Base-by-base conservation (phyloP, 2,888 invertebrate genomes). In the Halictus ligatus region DNA sequence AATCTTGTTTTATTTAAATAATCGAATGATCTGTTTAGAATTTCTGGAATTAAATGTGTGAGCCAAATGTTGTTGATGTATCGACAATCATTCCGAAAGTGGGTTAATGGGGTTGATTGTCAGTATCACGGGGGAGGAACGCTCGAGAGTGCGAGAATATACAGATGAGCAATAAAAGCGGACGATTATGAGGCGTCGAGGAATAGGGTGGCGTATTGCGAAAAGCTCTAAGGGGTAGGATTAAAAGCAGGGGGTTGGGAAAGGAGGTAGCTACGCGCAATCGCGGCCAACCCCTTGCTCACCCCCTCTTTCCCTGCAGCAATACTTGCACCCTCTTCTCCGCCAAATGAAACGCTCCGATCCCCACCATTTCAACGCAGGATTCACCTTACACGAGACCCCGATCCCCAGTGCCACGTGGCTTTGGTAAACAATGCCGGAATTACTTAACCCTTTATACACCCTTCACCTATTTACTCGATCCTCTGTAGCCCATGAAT, bases 351-450 rank as follows among this genome's bases (percentile, higher is more conserved):
- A 86, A 86, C 85, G 84, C 69, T 86, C 74, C 64, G 13, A 73
- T 72, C 85, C 87, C 88, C 75, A 73, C 84, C 75, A 76, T 64
- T 48, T 67, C 67, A 40, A 40, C 87, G 43, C 79, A 64, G 21
- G 80, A 84, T 85, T 84, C 84, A 69, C 79, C 60, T 5, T 74
- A 88, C 82, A 78, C 69, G 78, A 85, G 85, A 81, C 84, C 83
- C 67, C 88, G 60, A 73, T 71, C 75, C 80, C 50, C 43, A 74
- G 18, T 80, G 88, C 92, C 92, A 93, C 92, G 93, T 93, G 92
- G 89, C 90, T 83, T 86, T 90, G 83, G 92, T 92, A 93, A 92
- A 92, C 92, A 92, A 90, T 87, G 82, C 80, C 73, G 50, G 80
- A 87, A 88, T 90, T 81, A 79, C 78, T 76, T 76, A n/a, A 15